phyloP scores from a whole-genome alignment of 2,888 invertebrate species.

The Epistrophella euchroma region DNA sequence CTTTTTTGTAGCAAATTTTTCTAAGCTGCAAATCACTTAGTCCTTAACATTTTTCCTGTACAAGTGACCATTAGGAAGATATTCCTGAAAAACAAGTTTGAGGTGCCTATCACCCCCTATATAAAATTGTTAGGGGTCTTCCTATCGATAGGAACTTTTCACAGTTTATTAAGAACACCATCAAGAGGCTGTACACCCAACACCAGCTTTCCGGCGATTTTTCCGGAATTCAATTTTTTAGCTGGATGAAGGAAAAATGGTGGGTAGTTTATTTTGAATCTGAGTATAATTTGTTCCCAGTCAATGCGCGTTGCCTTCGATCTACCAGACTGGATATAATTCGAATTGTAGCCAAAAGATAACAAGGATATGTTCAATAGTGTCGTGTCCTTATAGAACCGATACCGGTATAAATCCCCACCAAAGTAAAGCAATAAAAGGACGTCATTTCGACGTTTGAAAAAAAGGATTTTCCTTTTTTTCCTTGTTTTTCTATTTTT shows the following conservation, averaged over 20 bases:
- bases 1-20: too few relatives aligned
- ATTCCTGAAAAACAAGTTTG: too few relatives aligned
- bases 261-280: neutral
- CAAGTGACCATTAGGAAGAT: too few relatives aligned
- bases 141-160: too few relatives aligned
- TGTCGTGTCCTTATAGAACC: slow-evolving; percentile 7
- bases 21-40: too few relatives aligned
- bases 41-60: too few relatives aligned
- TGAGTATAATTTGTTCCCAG: neutral
- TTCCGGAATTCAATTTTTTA: too few relatives aligned
- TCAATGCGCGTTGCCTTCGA: slow-evolving; percentile 19
- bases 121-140: too few relatives aligned
- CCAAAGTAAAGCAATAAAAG: slow-evolving; percentile 27
- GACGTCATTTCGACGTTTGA: slow-evolving; percentile 24
- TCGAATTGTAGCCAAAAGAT: slow-evolving; percentile 47
- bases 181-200: too few relatives aligned
- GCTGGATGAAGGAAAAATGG: neutral
- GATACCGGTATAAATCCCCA: slow-evolving; percentile 26
- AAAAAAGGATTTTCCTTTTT: slow-evolving; percentile 28
- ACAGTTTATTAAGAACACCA: too few relatives aligned
- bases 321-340: slow-evolving; percentile 67
- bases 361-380: slow-evolving; percentile 42
- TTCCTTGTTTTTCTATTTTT: neutral
- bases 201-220: too few relatives aligned
- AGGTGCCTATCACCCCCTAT: too few relatives aligned